A percentile compares a stretch with the other conserved stretches of the same genome.
Evolutionary conservation across 2,113 vertebrate species (phyloP).

Genomic region (Pseudopipra pipra): DNA sequence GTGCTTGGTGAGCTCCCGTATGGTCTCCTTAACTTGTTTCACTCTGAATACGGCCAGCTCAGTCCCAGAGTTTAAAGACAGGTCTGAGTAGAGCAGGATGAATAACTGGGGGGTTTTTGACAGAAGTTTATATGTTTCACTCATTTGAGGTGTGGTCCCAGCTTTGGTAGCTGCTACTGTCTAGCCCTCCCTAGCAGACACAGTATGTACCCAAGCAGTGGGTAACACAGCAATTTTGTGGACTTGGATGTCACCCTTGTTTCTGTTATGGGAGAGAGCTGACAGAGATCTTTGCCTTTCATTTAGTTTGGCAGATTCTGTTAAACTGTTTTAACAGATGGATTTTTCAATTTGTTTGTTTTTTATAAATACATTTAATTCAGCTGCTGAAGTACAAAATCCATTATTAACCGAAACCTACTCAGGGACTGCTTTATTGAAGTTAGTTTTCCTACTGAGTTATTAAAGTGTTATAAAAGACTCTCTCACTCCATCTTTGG

Average conservation of each 20-base stretch:
- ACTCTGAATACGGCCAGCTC: neutral
- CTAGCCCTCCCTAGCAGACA: neutral
- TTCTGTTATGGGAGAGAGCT: neutral
- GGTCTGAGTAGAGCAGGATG: neutral
- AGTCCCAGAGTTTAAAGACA: neutral
- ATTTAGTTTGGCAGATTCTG: neutral
- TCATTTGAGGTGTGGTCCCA: neutral
- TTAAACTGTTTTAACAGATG: neutral
- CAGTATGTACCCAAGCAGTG: neutral
- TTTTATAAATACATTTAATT: neutral
- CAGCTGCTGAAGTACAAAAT: neutral
- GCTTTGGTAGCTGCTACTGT: neutral
- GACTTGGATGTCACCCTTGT: neutral
- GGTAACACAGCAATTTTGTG: neutral
- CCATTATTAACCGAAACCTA: neutral
- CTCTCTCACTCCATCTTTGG: constrained; percentile 62
- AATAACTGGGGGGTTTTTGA: neutral
- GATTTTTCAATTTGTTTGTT: neutral
- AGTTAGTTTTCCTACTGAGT: constrained; percentile 10
- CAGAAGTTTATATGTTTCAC: neutral
- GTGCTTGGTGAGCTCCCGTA: neutral
- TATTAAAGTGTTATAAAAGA: constrained; percentile 37
- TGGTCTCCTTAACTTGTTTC: neutral
- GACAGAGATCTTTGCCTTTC: neutral
- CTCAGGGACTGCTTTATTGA: neutral